Conservation (phyloP, 1,140 invertebrate species). For the Littorina saxatilis region DNA sequence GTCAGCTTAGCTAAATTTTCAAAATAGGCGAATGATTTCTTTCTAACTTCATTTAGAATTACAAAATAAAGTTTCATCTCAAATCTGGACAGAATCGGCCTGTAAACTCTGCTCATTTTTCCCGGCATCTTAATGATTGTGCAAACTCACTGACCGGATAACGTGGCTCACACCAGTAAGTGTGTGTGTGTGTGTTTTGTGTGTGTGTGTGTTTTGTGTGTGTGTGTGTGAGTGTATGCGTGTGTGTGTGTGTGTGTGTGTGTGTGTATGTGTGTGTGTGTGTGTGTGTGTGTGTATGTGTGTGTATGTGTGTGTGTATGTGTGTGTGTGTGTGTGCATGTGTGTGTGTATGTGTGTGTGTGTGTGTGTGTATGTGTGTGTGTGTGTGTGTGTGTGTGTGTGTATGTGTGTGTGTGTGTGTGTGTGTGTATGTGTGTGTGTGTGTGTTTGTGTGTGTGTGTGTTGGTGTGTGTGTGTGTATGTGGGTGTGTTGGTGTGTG, state of each 20-base stretch:
- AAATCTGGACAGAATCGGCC: no score
- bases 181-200: slow-evolving; percentile 36
- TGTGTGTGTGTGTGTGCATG: slow-evolving; percentile 17
- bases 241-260: background rate
- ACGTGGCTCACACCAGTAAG: no score
- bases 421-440: slow-evolving; percentile 17
- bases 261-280: background rate
- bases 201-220: slow-evolving; percentile 37
- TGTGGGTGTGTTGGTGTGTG: background rate
- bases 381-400: background rate
- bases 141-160: no score
- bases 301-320: slow-evolving; percentile 14
- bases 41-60: no score
- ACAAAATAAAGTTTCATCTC: no score
- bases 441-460: slow-evolving; percentile 16
- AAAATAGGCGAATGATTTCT: no score
- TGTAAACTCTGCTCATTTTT: no score
- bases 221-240: background rate
- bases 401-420: slow-evolving; percentile 8
- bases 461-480: slow-evolving; percentile 3
- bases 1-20: no score
- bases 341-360: slow-evolving; percentile 1
- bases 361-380: background rate
- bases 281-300: slow-evolving; percentile 15
- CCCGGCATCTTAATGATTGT: no score